Evolutionary conservation across 1,140 invertebrate genomes (phyloP).

Genomic region (Monomorium pharaonis): DNA sequence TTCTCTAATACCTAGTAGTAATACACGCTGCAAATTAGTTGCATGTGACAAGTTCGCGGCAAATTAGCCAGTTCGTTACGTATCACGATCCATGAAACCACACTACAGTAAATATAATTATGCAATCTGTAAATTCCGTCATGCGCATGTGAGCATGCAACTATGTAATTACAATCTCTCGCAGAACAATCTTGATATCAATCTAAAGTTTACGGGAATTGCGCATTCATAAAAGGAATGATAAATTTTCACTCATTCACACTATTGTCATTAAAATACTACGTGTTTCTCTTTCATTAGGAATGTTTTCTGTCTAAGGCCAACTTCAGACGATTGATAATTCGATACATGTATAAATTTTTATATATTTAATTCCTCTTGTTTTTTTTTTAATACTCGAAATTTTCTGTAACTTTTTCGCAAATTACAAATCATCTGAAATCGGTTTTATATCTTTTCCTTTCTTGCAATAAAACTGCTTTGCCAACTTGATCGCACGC

Average conservation of each 20-base stretch:
- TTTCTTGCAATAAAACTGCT: not conserved
- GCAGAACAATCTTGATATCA: not conserved
- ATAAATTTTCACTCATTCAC: constrained; percentile 6
- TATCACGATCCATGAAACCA: not conserved
- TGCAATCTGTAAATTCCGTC: not conserved
- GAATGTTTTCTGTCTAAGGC: not conserved
- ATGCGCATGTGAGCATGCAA: not conserved
- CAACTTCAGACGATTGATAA: constrained; percentile 19
- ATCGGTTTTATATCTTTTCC: constrained; percentile 6
- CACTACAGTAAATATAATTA: constrained; percentile 20
- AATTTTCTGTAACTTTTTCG: not conserved
- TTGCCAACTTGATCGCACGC: not conserved
- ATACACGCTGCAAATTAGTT: constrained; percentile 15
- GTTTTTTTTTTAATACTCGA: not conserved
- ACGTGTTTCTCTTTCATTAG: constrained; percentile 6
- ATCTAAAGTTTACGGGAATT: constrained; percentile 3
- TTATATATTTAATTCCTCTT: constrained; percentile 15
- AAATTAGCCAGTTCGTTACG: constrained; percentile 10
- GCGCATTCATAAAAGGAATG: constrained; percentile 1
- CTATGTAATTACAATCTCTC: constrained; percentile 18
- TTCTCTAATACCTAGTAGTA: not conserved
- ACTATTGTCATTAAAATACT: constrained; percentile 56
- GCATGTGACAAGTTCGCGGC: not conserved
- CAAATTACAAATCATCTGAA: constrained; percentile 15
- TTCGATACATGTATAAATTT: constrained; percentile 2